Conservation (phyloP, 2,888 invertebrate genomes). For the Cheilosia scutellata region DNA sequence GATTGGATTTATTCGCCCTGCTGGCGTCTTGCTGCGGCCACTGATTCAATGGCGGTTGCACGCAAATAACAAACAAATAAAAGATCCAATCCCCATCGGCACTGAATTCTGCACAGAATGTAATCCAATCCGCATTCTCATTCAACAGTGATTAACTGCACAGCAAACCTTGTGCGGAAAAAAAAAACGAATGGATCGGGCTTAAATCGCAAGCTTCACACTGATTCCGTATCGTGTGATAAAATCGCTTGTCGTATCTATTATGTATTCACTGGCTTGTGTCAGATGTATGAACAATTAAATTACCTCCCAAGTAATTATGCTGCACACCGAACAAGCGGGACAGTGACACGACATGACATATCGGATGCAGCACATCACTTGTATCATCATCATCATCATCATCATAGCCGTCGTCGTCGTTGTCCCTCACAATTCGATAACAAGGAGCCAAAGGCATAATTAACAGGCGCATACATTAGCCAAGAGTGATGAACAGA, state of each 20-base stretch:
- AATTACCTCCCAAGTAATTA: slow-evolving; percentile 72
- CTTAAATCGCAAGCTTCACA: slow-evolving; percentile 42
- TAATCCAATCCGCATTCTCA: slow-evolving; percentile 56
- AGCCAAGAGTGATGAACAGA: slow-evolving; percentile 62
- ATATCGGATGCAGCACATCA: slow-evolving; percentile 42
- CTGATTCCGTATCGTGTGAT: slow-evolving; percentile 44
- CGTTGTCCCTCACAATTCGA: slow-evolving; percentile 25
- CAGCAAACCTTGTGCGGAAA: slow-evolving; percentile 12
- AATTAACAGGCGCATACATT: slow-evolving; percentile 68
- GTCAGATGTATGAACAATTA: slow-evolving; percentile 67
- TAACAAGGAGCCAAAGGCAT: slow-evolving; percentile 62
- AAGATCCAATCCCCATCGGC: slow-evolving; percentile 32
- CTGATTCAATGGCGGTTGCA: slow-evolving; percentile 34
- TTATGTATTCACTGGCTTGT: slow-evolving; percentile 23
- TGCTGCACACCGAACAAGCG: slow-evolving; percentile 53
- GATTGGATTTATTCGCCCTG: slow-evolving; percentile 60
- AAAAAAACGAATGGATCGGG: slow-evolving; percentile 9
- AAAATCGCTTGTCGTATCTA: slow-evolving; percentile 50
- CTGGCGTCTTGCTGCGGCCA: slow-evolving; percentile 35
- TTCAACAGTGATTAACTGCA: slow-evolving; percentile 62
- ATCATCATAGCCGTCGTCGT: slow-evolving; percentile 6
- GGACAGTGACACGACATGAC: slow-evolving; percentile 71
- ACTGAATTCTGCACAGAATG: slow-evolving; percentile 31
- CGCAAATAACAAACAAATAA: slow-evolving; percentile 52
- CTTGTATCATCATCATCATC: slow-evolving; percentile 21